phyloP scores from a whole-genome alignment of 2,888 invertebrate genomes.

The Drosophila ezoana region DNA sequence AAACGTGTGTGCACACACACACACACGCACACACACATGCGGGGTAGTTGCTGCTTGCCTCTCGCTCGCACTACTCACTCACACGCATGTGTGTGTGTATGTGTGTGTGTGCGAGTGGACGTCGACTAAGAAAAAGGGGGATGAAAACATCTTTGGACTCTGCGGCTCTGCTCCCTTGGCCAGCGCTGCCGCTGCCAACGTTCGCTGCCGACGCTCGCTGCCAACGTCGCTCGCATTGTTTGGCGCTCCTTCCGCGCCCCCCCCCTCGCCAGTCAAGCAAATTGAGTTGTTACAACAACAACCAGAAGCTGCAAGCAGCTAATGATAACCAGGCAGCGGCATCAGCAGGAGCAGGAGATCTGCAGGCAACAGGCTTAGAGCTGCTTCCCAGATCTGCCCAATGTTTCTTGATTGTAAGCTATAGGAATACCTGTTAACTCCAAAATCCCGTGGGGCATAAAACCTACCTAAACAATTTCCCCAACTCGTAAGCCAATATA shows the following conservation, averaged over 20 bases:
- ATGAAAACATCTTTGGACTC: constrained; percentile 70
- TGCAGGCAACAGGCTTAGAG: constrained; percentile 14
- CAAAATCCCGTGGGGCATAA: too few relatives aligned
- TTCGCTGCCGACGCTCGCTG: constrained; percentile 19
- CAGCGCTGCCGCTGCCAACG: constrained; percentile 36
- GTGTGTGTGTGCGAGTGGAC: constrained; percentile 68
- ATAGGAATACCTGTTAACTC: too few relatives aligned
- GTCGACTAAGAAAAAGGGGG: constrained; percentile 70
- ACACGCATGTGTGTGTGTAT: constrained; percentile 13
- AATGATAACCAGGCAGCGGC: constrained; percentile 4
- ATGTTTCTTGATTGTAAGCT: too few relatives aligned
- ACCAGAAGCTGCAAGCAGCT: constrained; percentile 1
- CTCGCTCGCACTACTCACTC: constrained; percentile 47
- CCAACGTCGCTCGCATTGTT: constrained; percentile 24
- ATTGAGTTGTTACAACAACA: constrained; percentile 53
- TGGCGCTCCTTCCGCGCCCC: constrained; percentile 49
- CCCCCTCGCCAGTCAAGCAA: constrained; percentile 25
- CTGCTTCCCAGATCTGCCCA: too few relatives aligned
- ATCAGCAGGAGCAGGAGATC: not conserved
- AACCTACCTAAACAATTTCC: too few relatives aligned
- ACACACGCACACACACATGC: constrained; percentile 26
- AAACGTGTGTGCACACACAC: constrained; percentile 47
- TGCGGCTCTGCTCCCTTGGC: constrained; percentile 40
- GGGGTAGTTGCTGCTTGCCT: constrained; percentile 55
- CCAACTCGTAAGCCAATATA: too few relatives aligned